Percentiles rank a stretch among this genome's conserved stretches.
phyloP scores from a whole-genome alignment of 2,113 vertebrate species.

The Rhineura floridana region DNA sequence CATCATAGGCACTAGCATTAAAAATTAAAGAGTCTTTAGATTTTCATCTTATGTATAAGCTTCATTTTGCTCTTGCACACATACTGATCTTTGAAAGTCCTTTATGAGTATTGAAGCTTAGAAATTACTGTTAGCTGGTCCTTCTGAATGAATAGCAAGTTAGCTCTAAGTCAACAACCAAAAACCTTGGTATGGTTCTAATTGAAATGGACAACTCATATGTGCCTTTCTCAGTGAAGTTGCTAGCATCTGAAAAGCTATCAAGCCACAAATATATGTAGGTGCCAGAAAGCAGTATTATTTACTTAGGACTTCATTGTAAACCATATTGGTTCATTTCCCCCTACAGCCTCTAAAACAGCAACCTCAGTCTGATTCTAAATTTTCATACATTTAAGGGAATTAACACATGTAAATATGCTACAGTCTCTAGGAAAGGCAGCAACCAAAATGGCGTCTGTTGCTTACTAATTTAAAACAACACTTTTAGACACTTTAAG shows the following conservation, averaged over 20 bases:
- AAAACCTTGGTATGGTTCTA: neutral
- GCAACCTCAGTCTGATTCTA: neutral
- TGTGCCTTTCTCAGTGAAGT: neutral
- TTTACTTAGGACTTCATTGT: neutral
- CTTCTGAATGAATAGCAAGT: neutral
- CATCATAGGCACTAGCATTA: constrained; percentile 24
- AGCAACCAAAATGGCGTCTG: neutral
- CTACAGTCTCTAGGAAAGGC: neutral
- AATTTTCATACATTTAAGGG: neutral
- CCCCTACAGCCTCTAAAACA: neutral
- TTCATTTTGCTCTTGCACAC: neutral
- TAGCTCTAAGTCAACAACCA: neutral
- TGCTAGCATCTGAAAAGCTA: neutral
- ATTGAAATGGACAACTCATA: neutral
- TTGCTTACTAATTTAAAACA: neutral
- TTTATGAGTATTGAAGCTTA: constrained; percentile 9
- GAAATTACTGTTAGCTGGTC: neutral
- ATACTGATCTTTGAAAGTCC: neutral
- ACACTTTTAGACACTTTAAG: neutral
- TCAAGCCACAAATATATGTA: neutral
- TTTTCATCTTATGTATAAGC: constrained; percentile 12
- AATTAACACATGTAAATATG: neutral
- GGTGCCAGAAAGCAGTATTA: neutral
- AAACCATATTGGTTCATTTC: neutral
- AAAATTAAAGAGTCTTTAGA: constrained; percentile 50